A percentile compares a stretch with the other conserved stretches of the same genome.
Evolutionary conservation across 1,140 invertebrate genomes (phyloP).

Genomic region (Drosophila subobscura): DNA sequence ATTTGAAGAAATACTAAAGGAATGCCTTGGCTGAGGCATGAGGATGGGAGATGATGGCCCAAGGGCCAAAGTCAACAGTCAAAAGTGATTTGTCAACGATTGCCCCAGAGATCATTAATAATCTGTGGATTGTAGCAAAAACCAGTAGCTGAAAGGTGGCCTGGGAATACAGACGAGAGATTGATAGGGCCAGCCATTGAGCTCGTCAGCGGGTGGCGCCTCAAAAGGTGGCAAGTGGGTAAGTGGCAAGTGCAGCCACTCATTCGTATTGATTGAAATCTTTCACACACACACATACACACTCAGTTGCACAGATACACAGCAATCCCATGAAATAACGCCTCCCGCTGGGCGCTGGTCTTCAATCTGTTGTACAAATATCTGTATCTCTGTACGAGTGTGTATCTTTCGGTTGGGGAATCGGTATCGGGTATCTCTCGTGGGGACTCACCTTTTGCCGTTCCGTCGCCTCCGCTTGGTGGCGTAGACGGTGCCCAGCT

Average conservation of each 20-base stretch:
- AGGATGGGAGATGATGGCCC: neutral
- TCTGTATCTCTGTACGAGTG: constrained; percentile 15
- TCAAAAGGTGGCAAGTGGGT: constrained; percentile 43
- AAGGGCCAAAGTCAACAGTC: constrained; percentile 31
- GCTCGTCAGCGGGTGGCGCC: constrained; percentile 57
- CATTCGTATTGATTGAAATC: constrained; percentile 74
- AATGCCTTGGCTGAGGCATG: too few relatives aligned
- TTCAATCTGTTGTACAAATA: constrained; percentile 28
- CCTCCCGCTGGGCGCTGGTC: constrained; percentile 38
- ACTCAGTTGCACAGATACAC: constrained; percentile 21
- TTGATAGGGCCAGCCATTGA: constrained; percentile 51
- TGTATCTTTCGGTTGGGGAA: neutral
- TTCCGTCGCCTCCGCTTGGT: constrained; percentile 95
- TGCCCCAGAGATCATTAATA: constrained; percentile 47
- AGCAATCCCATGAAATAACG: constrained; percentile 18
- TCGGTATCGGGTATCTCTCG: constrained; percentile 44
- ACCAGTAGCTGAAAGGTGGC: constrained; percentile 37
- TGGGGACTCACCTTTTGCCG: constrained; percentile 92
- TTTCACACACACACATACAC: constrained; percentile 46
- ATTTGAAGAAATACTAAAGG: constrained; percentile 34
- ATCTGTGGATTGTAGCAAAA: constrained; percentile 24
- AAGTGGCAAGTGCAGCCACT: constrained; percentile 58
- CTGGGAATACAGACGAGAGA: constrained; percentile 25
- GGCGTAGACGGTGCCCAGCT: constrained; percentile 96
- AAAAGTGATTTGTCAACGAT: constrained; percentile 54